Evolutionary conservation across 2,888 invertebrate species (phyloP), one percentile per base, ranked within the genome.

Genomic region (Ectemnius lituratus): DNA sequence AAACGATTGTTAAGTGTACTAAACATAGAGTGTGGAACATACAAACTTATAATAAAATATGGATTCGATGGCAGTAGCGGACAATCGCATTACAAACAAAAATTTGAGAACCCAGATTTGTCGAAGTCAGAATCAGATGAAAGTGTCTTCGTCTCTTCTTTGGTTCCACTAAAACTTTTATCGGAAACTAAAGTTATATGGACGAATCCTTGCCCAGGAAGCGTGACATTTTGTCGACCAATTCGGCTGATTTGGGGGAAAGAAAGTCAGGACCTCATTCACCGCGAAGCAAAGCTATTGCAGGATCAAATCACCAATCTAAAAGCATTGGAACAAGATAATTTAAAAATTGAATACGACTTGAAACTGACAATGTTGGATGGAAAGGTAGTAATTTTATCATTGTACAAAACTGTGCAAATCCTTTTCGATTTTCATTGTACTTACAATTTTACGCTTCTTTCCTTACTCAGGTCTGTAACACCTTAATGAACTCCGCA

Each of bases 151-250:
- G 49, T 49, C 2, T 49, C 49, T 4, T 49, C 49, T 49, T n/a
- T 49, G 49, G 49, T 49, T 3, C 49, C 49, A 49, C 11, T 49
- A n/a, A 3, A 49, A n/a, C 8, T 49, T 3, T 4, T 4, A 49
- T 49, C 14, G 3, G 13, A 11, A 49, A 3, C 49, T 3, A n/a
- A 49, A n/a, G 49, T 49, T 4, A 3, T n/a, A 4, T 49, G 49
- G 49, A 11, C n/a, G 11, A 49, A 49, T 49, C 49, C 13, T n/a
- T 49, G 49, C n/a, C 49, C 49, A 49, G 49, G 49, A 49, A 49
- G 49, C 8, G 8, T 11, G 2, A n/a, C 11, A 4, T 49, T 4
- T n/a, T 49, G 49, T n/a, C 49, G 49, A 49, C 49, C 49, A n/a
- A 49, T 49, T 49, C 49, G 49, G 3, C 8, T 49, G n/a, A 49